A percentile compares a stretch with the other conserved stretches of the same genome.
Conservation (phyloP, 2,113 vertebrate genomes). For the Forbesichthys papilliferus region DNA sequence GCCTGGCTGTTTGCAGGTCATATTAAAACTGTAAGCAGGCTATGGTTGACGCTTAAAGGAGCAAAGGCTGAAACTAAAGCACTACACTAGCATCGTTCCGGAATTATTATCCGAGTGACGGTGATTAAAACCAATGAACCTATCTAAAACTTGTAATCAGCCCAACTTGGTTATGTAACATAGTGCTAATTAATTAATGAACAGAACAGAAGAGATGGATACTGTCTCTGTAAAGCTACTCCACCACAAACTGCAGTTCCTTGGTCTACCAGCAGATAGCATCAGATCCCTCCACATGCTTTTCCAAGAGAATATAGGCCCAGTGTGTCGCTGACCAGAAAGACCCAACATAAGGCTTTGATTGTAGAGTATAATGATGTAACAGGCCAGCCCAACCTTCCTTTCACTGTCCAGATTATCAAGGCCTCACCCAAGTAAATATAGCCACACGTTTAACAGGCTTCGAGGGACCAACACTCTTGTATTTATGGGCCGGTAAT, state of each 20-base stretch:
- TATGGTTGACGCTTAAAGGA: too few species aligned
- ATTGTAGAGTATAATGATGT: slow-evolving; percentile 52
- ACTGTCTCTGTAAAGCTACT: too few species aligned
- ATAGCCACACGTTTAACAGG: neutral
- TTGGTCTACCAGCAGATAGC: slow-evolving; percentile 37
- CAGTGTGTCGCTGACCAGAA: slow-evolving; percentile 24
- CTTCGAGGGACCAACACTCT: neutral
- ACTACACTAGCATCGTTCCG: too few species aligned
- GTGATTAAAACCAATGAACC: too few species aligned
- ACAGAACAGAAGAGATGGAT: neutral
- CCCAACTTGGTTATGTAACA: too few species aligned
- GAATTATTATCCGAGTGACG: too few species aligned
- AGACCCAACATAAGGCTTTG: slow-evolving; percentile 35
- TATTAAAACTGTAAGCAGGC: too few species aligned
- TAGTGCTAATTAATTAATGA: too few species aligned
- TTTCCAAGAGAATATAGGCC: neutral
- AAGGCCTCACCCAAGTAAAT: neutral
- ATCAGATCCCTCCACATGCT: slow-evolving; percentile 17
- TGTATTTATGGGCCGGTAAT: neutral
- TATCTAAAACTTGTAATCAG: too few species aligned
- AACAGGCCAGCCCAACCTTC: slow-evolving; percentile 23
- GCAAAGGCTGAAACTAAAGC: too few species aligned
- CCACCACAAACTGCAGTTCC: slow-evolving; percentile 6
- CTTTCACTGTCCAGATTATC: neutral
- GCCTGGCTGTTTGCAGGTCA: too few species aligned